Evolutionary conservation across 2,888 invertebrate genomes (phyloP), one percentile per base, ranked within the genome.

Genomic region (Candidula unifasciata): DNA sequence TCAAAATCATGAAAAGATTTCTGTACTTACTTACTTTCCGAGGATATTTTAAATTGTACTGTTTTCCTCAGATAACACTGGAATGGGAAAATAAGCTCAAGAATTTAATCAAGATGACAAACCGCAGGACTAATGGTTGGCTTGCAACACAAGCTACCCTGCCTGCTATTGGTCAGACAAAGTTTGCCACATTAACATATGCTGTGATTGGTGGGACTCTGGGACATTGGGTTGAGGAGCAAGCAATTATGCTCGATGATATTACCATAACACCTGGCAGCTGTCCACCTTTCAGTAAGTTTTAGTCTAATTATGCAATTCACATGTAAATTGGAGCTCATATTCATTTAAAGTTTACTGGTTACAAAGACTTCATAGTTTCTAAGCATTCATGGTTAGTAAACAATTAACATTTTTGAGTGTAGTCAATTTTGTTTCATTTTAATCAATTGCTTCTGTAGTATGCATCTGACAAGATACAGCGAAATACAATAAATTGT

Each of bases 221-320:
- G 16, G 86, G 85, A 33, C 64, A 71, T 2, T 84, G 82, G 35
- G 79, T 81, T 83, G 37, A 78, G 37, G 80, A 86, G 68, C 87
- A 90, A 0, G 88, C 87, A 69, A 84, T 91, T 33, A 89, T 89
- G 2, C 27, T 92, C 1, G 92, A 92, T 83, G 90, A 92, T 80
- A 87, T 92, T 30, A 73, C 73, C 10, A 90, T 91, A 10, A 86
- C 69, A 27, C 80, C 37, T 27, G 91, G 91, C 21, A 37, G 30
- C 3, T 92, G 92, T 83, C 88, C 90, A 18, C 13, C 80, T 5
- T 91, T 89, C 80, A 85, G 92, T 92, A 87, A 77, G 78, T 82
- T 44, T 79, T 52, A 6, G 44, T 44, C 13, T 13, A 44, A 10
- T 10, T 44, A 0, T 44, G 13, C 44, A 44, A 44, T 44, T 44